Conservation (phyloP, 2,888 invertebrate genomes). For the Orthosia gracilis region DNA sequence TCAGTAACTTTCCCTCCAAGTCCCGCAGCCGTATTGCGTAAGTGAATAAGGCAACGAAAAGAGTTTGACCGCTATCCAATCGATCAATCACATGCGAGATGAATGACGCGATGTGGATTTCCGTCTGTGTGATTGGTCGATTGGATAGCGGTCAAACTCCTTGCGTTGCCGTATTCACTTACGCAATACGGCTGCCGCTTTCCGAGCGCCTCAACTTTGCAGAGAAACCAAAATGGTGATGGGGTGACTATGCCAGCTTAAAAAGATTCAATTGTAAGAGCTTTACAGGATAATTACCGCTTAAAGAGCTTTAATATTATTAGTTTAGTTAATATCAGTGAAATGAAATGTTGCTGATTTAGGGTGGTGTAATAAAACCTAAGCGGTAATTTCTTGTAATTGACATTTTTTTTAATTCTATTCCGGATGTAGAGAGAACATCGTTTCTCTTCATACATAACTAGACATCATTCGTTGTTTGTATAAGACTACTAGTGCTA, state of each 20-base stretch:
- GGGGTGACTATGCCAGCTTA: background rate
- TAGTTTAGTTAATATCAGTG: background rate
- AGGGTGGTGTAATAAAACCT: background rate
- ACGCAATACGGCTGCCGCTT: too few species aligned
- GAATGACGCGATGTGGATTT: too few species aligned
- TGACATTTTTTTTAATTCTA: background rate
- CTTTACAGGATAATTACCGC: slow-evolving; percentile 9
- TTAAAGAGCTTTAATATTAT: background rate
- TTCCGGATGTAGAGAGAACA: slow-evolving; percentile 1
- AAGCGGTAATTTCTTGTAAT: slow-evolving; percentile 12
- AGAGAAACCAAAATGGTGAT: background rate
- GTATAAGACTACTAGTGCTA: background rate
- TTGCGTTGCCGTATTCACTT: too few species aligned
- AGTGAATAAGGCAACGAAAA: too few species aligned
- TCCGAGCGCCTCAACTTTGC: background rate
- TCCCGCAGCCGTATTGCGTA: too few species aligned
- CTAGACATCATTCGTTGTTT: background rate
- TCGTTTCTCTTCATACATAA: background rate
- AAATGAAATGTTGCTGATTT: background rate
- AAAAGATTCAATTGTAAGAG: background rate
- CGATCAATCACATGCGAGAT: too few species aligned
- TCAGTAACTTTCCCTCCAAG: background rate
- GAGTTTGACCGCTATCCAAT: too few species aligned
- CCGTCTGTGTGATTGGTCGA: too few species aligned
- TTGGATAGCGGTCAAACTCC: too few species aligned